These are phyloP conservation scores for Aspidiotus rigidus DNA, from an alignment of 2,888 invertebrate genomes.

Conservation along the genomic window DNA sequence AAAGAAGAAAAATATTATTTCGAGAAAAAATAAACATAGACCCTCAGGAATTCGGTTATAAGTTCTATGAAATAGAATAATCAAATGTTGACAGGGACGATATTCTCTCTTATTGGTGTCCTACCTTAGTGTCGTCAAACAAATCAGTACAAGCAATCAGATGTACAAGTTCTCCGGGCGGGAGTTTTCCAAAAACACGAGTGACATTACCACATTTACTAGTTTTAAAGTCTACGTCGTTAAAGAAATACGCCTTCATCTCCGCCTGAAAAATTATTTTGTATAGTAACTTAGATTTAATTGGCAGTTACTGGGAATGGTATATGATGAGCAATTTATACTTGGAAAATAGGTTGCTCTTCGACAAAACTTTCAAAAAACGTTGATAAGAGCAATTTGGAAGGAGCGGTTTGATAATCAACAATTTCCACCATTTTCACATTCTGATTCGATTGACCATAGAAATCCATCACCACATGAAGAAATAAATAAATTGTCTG, in stretches of 20 bases:
- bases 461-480: constrained; percentile 12
- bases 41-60: too few species aligned
- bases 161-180: constrained; percentile 3
- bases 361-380: constrained; percentile 11
- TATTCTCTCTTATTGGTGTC: too few species aligned
- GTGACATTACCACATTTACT: neutral
- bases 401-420: neutral
- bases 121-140: constrained; percentile 10
- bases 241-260: neutral
- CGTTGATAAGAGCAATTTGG: neutral
- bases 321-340: neutral
- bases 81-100: too few species aligned
- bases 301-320: too few species aligned
- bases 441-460: constrained; percentile 7
- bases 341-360: constrained; percentile 21
- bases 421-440: constrained; percentile 9
- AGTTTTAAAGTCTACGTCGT: neutral
- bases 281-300: too few species aligned
- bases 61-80: too few species aligned
- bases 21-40: too few species aligned
- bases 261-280: neutral
- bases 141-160: constrained; percentile 14
- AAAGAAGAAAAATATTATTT: too few species aligned
- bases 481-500: constrained; percentile 1
- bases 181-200: constrained; percentile 10